Base-by-base conservation (phyloP, 2,888 invertebrate genomes). In the Leptopilina myrica region DNA sequence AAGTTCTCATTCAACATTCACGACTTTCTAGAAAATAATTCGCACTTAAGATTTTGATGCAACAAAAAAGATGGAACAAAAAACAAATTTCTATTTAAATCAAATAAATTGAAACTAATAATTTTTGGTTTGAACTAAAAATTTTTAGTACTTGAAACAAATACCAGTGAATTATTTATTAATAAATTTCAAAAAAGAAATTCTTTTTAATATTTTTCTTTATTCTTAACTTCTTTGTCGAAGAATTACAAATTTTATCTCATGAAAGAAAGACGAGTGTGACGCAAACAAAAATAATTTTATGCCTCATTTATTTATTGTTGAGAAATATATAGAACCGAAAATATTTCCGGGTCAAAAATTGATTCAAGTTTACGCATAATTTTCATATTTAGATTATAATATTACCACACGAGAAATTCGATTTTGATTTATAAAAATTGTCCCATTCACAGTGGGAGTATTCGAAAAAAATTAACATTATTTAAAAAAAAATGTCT, bases 361-460 rank as follows among this genome's bases (percentile, higher is more conserved):
- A 9, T 20, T 62, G 62, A 62, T 20, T 2, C 20, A 59, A 59
- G n/a, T 62, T 8, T 20, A 15, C 9, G 59, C 14, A 59, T 59
- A 59, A 62, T 20, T 62, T 62, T 62, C 15, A 62, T 62, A 62
- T 62, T 62, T 62, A 4, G 62, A 62, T 62, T 62, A 59, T 15
- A 20, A 15, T 15, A 2, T 8, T 9, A 15, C 15, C 20, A 5
- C 43, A 43, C 62, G 20, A 9, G 15, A 33, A 33, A 62, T 20
- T 62, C 20, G 9, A 62, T 62, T 62, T 62, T 15, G 20, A 20
- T 62, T 62, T 62, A 20, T 49, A 49, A 11, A 49, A 11, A 49
- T 8, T 49, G 11, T 49, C 11, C 4, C 12, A 49, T 49, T 49
- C 11, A 4, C 49, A 49, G 49, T 49, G 49, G 49, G 49, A 49